Base-by-base conservation (phyloP, 2,113 vertebrate species). In the Chamaea fasciata region DNA sequence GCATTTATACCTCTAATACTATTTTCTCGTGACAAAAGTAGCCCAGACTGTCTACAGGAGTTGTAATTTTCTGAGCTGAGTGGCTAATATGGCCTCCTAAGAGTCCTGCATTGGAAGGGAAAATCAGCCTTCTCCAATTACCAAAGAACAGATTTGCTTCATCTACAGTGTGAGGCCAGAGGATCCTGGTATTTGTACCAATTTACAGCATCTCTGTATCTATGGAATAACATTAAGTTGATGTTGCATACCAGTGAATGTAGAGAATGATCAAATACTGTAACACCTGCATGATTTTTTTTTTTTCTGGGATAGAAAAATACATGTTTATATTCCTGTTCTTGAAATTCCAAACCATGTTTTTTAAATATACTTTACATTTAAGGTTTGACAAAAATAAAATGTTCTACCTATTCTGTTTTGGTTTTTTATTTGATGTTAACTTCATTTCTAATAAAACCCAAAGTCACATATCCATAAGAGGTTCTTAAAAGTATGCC, bases 61-160 rank as follows among this genome's bases (percentile, higher is more conserved):
- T 67, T 87, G 52, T 70, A 30, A 15, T 90, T 93, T 92, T 83
- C 85, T 78, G 64, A 95, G 63, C 49, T 53, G 47, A 70, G 73
- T 76, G 67, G 53, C 82, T 93, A 19, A 62, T 69, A 14, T 4
- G 35, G 63, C 84, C 84, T 96, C 68, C 75, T 73, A 74, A 60
- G 49, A 75, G 86, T 69, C 84, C 87, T 96, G 69, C 91, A 47
- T 90, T 97, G 89, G 79, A 94, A 95, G 42, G 82, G 89, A 91
- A 90, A 94, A 93, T 86, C 81, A 96, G 90, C 60, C 86, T 91
- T 50, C 87, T 92, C 83, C 93, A 92, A 39, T 87, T 97, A 98
- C 98, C 98, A 98, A 98, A 98, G 98, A 98, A 96, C 60, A 93
- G 80, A 90, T 96, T 97, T 97, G 88, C 71, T 96, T 94, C 69